A percentile compares a stretch with the other conserved stretches of the same genome.
phyloP scores from a whole-genome alignment of 2,888 invertebrate genomes.

The Tachina lurida region DNA sequence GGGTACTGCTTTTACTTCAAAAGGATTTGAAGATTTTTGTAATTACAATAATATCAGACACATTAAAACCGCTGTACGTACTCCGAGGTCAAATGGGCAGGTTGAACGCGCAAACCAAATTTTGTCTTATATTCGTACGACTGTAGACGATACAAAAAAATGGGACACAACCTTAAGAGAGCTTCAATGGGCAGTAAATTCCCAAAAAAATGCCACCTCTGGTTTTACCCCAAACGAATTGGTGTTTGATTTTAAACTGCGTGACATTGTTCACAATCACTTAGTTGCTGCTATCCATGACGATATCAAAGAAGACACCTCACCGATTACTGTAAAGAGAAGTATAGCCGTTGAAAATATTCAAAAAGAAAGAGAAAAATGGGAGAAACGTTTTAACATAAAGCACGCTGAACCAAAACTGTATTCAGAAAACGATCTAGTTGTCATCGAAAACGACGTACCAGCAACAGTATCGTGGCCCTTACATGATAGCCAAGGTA shows the following conservation, averaged over 20 bases:
- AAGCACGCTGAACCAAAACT: neutral
- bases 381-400: neutral
- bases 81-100: neutral
- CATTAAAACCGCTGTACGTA: neutral
- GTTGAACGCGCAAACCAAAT: conserved; percentile 41
- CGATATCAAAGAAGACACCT: neutral
- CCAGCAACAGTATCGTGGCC: conserved; percentile 1
- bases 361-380: neutral
- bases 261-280: no score
- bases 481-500: neutral
- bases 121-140: neutral
- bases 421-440: conserved; percentile 10
- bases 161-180: neutral
- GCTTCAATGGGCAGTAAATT: conserved; percentile 31
- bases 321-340: neutral
- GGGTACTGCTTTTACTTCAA: conserved; percentile 66
- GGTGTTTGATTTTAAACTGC: conserved; percentile 1
- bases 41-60: neutral
- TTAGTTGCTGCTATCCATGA: no score
- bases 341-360: conserved; percentile 2
- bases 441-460: neutral
- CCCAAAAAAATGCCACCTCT: conserved; percentile 7
- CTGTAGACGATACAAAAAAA: neutral
- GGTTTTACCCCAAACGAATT: conserved; percentile 21
- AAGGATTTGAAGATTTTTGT: no score